Base-by-base conservation (phyloP, 2,113 vertebrate species). In the Rutilus rutilus region DNA sequence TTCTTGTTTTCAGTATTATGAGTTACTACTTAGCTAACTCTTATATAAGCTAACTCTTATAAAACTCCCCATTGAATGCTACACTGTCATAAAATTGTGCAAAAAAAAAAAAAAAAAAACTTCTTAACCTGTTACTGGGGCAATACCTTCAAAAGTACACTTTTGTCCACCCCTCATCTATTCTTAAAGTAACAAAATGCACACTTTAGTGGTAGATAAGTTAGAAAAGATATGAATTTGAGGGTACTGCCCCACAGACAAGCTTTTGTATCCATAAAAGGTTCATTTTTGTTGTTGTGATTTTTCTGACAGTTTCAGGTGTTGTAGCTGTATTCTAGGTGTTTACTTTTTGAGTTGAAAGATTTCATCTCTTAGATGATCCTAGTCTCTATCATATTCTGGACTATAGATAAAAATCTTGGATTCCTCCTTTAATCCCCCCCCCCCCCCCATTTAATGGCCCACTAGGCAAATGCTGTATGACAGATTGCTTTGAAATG, bases 1-100 rank as follows among this genome's bases (percentile, higher is more conserved):
- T 82, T 74, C 5, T 14, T 83, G 82, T 84, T 84, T 83, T 52
- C 15, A 23, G 17, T 69, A 23, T 73, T 83, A 59, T 87, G 77
- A 67, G 10, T 67, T 87, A 47, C 82, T 30, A 15, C 27, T 11
- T 10, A 45, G 19, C 23, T 64, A 64, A 64, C 15, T 25, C 14
- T 62, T 80, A 39, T 71, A 69, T 6, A 50, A 42, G 17, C 23
- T 27, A 62, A 62, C 14, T 25, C 23, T 62, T 80, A 69, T 71
- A 39, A 71, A 39, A 71, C 30, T 39, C 33, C 1, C 19, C 21
- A 21, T 39, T 0, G 19, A 9, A 71, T 2, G 9, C 9, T 23
- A 39, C 33, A 71, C 0, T 71, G 33, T 12, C 67, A 39, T 23
- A 36, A 71, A 69, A 11, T 5, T 69, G 8, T 9, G 33, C 7